phyloP scores from a whole-genome alignment of 2,113 vertebrate genomes.

The Dromaius novaehollandiae region DNA sequence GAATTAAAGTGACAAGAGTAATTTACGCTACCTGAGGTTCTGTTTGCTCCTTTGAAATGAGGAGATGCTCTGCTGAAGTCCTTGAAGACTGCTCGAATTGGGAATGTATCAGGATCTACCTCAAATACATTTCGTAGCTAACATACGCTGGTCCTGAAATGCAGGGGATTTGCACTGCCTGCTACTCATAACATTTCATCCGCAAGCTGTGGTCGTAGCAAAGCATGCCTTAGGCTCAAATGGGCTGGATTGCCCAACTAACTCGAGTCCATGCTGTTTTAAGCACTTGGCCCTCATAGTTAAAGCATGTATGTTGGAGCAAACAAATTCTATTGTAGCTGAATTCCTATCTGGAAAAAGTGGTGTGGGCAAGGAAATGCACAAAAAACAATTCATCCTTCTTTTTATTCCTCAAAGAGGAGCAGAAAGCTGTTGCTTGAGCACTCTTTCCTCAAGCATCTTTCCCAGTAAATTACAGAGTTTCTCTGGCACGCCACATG shows the following conservation, averaged over 20 bases:
- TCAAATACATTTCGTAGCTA: not conserved
- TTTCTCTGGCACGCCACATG: not conserved
- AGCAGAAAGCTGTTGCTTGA: not conserved
- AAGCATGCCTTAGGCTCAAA: not conserved
- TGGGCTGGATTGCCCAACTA: not conserved
- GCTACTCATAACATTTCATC: not conserved
- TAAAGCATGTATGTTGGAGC: not conserved
- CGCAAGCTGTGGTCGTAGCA: not conserved
- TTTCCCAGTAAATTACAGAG: constrained; percentile 29
- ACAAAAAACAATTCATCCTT: not conserved
- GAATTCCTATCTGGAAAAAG: not conserved
- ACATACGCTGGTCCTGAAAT: not conserved
- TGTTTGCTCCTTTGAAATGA: not conserved
- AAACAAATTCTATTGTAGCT: not conserved
- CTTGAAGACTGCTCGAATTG: not conserved
- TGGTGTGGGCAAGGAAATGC: not conserved
- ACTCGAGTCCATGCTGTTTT: not conserved
- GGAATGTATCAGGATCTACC: not conserved
- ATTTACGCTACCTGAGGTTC: constrained; percentile 50
- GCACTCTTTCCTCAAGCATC: not conserved
- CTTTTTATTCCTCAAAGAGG: not conserved
- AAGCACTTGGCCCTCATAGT: not conserved
- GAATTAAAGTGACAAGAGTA: constrained; percentile 64
- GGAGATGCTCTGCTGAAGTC: not conserved
- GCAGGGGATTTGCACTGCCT: not conserved